These are phyloP conservation scores for Batillaria attramentaria DNA, from an alignment of 1,140 invertebrate species.

Conservation along the genomic window DNA sequence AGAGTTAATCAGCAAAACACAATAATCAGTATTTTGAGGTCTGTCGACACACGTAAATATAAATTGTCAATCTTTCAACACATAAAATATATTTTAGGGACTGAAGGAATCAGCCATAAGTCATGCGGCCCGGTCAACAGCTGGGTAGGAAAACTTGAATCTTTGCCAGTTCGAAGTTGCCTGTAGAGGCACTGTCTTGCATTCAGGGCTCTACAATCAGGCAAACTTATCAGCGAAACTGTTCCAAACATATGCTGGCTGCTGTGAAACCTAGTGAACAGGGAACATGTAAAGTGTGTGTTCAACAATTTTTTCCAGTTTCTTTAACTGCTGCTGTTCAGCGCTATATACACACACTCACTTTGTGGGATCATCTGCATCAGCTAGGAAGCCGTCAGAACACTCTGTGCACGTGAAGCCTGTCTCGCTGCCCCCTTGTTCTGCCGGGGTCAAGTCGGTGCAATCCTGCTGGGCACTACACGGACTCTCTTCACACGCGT, in stretches of 20 bases:
- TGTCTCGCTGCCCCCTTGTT: slow-evolving; percentile 17
- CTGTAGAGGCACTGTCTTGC: too few species aligned
- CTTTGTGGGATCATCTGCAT: slow-evolving; percentile 7
- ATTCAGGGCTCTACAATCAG: neutral
- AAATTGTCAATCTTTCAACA: too few species aligned
- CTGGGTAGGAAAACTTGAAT: too few species aligned
- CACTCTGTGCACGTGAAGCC: slow-evolving; percentile 24
- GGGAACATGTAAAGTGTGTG: neutral
- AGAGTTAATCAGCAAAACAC: too few species aligned
- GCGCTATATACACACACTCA: neutral
- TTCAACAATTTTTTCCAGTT: neutral
- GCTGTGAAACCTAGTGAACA: too few species aligned
- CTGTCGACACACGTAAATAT: too few species aligned
- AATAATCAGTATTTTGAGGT: too few species aligned
- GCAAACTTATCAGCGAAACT: neutral
- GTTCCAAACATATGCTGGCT: too few species aligned
- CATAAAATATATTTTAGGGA: too few species aligned
- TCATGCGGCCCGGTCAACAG: neutral
- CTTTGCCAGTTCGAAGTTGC: too few species aligned
- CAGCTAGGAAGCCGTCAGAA: slow-evolving; percentile 17
- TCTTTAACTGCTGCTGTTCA: neutral
- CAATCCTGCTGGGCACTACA: slow-evolving; percentile 27
- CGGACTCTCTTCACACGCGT: slow-evolving; percentile 36
- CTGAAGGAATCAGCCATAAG: too few species aligned
- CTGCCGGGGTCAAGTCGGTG: slow-evolving; percentile 22